Base-by-base conservation (phyloP, 1,140 invertebrate species). In the Telenomus remus region DNA sequence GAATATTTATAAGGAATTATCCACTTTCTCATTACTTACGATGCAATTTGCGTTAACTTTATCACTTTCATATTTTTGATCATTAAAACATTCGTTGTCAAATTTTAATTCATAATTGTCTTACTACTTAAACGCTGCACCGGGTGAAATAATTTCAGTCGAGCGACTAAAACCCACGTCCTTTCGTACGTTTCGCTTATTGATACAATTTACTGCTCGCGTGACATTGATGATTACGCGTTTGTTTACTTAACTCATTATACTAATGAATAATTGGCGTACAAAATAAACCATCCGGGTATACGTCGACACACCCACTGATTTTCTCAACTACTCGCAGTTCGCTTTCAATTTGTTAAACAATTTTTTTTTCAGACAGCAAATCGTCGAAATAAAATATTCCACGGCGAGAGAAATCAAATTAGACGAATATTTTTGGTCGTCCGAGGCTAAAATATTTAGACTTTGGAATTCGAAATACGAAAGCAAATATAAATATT, bases 261-360 rank as follows among this genome's bases (percentile, higher is more conserved):
- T 56, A 66, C 56, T 71, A 70, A 69, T 69, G 59, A 76, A 73
- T 73, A 61, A 57, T 73, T 66, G 61, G 50, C 42, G 49, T 53
- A 64, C 34, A 60, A 27, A 27, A 65, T 55, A 69, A 13, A 37
- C 15, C 49, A 13, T 27, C 1, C 39, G 27, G 13, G 48, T 9
- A 33, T 43, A 19, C 49, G 12, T 44, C 63, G 34, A 42, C 57
- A 48, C 16, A 47, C 35, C 7, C 4, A 43, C 9, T 9, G 37
- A 39, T 39, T 39, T 27, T 39, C 37, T n/a, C 3, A n/a, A 39
- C 37, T 39, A n/a, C 9, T 39, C 37, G 19, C 19, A 27, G 19
- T 27, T 27, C 19, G 6, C 6, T 27, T 27, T 27, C 19, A 27
- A 27, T 27, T 27, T 6, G 19, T 1, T 27, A 27, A 3, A 6